phyloP scores from a whole-genome alignment of 2,888 invertebrate species.

The Neria commutata region DNA sequence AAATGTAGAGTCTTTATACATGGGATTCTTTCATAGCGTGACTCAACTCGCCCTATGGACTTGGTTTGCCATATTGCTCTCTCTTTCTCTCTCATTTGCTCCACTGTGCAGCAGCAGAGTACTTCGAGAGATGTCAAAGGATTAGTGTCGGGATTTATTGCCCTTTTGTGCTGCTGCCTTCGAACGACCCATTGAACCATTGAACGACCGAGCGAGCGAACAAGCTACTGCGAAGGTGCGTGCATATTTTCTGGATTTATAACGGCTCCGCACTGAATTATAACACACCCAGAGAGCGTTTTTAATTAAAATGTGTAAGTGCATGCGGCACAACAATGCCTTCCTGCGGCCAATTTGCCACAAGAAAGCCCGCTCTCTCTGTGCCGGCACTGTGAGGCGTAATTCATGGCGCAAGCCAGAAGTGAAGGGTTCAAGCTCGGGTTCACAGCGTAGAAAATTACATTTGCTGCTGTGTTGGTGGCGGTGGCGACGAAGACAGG shows the following conservation, averaged over 20 bases:
- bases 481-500: not conserved
- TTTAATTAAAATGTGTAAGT: conserved; percentile 1
- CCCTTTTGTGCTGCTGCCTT: not conserved
- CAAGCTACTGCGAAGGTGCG: not conserved
- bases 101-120: no score
- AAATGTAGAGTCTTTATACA: no score
- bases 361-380: not conserved
- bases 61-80: no score
- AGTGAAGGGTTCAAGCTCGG: no score
- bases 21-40: no score
- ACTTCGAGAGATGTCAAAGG: not conserved
- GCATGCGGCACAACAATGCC: not conserved
- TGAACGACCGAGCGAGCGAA: no score
- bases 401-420: conserved; percentile 2
- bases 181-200: no score
- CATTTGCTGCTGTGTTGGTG: not conserved
- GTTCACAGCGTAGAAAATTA: not conserved
- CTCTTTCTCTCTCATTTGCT: no score
- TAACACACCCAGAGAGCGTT: not conserved
- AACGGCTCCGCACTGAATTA: conserved; percentile 1
- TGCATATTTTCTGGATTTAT: conserved; percentile 1
- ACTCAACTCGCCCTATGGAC: no score
- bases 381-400: not conserved
- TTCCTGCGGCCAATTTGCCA: not conserved
- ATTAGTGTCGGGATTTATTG: not conserved